Evolutionary conservation across 2,797 vertebrate species (phyloP).

Genomic region (Heteromormyrus szaboi): DNA sequence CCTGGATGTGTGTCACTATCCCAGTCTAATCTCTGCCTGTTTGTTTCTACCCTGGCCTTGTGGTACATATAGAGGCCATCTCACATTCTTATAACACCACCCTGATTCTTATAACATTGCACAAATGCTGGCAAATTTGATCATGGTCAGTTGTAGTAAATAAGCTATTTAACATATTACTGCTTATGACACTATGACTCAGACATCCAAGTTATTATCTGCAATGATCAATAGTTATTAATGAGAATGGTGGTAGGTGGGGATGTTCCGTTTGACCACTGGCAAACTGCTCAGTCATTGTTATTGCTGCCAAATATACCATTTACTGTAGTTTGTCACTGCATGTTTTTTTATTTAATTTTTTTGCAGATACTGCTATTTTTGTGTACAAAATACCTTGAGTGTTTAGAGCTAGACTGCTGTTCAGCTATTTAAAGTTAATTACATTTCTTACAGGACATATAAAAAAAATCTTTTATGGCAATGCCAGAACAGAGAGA

Average conservation of each 20-base stretch:
- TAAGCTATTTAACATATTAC: not conserved
- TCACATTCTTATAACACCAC: not conserved
- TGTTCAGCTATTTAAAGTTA: not conserved
- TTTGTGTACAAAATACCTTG: constrained; percentile 1
- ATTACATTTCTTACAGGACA: not conserved
- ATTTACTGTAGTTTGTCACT: not conserved
- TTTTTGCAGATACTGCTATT: not conserved
- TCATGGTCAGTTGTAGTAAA: not conserved
- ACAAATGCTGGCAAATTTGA: not conserved
- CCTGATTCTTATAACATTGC: not conserved
- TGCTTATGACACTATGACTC: not conserved
- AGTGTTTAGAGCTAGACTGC: not conserved
- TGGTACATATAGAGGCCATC: not conserved
- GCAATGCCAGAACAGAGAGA: not conserved
- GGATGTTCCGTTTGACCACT: not conserved
- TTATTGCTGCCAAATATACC: not conserved
- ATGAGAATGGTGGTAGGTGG: not conserved
- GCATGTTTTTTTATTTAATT: not conserved
- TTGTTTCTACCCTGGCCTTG: not conserved
- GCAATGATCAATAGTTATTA: not conserved
- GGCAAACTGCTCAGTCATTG: not conserved
- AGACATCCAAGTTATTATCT: not conserved
- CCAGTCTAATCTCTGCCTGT: not conserved
- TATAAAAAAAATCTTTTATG: not conserved
- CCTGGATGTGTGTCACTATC: not conserved